A percentile compares a stretch with the other conserved stretches of the same genome.
phyloP scores from a whole-genome alignment of 64 coral and sea anemone genomes.

The Actinia tenebrosa region DNA sequence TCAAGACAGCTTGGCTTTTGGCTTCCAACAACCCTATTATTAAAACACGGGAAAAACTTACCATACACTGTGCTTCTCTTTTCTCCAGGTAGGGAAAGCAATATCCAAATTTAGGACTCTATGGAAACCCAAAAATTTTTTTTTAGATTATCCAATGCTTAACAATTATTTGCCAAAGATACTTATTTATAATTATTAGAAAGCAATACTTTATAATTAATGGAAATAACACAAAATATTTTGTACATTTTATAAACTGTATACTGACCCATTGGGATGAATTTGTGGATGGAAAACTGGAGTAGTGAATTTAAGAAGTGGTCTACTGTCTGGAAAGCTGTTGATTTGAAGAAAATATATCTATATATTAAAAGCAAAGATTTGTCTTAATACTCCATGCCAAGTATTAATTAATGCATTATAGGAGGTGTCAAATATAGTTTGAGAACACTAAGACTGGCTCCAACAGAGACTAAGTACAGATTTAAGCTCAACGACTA shows the following conservation, averaged over 20 bases:
- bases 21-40: neutral
- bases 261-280: slow-evolving; percentile 72
- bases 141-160: neutral
- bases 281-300: slow-evolving; percentile 92
- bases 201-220: too few relatives aligned
- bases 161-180: too few relatives aligned
- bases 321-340: slow-evolving; percentile 79
- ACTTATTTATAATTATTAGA: too few relatives aligned
- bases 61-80: slow-evolving; percentile 67
- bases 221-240: too few relatives aligned
- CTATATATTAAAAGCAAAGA: too few relatives aligned
- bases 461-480: too few relatives aligned
- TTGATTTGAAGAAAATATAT: neutral
- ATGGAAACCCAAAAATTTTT: neutral
- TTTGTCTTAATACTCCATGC: too few relatives aligned
- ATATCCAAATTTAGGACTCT: slow-evolving; percentile 63
- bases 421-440: too few relatives aligned
- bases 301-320: slow-evolving; percentile 81
- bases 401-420: too few relatives aligned
- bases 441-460: too few relatives aligned
- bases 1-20: too few relatives aligned
- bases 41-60: slow-evolving; percentile 6
- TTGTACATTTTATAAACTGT: neutral
- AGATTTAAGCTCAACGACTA: too few relatives aligned
- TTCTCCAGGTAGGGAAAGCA: slow-evolving; percentile 62